These are phyloP conservation scores for Anthophora plumipes DNA, from an alignment of 2,888 invertebrate species.

Conservation along the genomic window DNA sequence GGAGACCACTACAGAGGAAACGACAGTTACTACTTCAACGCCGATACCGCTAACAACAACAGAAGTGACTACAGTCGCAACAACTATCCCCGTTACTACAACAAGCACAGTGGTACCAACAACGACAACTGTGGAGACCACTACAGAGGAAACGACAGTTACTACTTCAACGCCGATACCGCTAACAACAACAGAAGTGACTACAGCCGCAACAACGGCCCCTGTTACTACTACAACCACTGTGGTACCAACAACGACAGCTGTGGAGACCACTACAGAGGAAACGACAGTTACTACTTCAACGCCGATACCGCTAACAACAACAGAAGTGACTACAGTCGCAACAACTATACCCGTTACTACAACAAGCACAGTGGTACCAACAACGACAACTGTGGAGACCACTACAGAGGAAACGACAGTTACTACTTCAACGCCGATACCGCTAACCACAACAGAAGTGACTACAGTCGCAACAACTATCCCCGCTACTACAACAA, in stretches of 20 bases:
- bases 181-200: neutral
- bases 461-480: too few species aligned
- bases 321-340: too few species aligned
- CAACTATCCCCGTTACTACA: too few species aligned
- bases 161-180: neutral
- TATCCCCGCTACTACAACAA: too few species aligned
- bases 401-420: neutral
- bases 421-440: slow-evolving; percentile 43
- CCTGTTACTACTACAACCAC: neutral
- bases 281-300: neutral
- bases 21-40: too few species aligned
- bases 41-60: too few species aligned
- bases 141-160: neutral
- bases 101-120: too few species aligned
- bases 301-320: slow-evolving; percentile 51
- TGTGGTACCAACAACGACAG: neutral
- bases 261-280: neutral
- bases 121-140: neutral
- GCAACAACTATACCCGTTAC: too few species aligned
- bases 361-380: too few species aligned
- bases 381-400: too few species aligned
- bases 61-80: too few species aligned
- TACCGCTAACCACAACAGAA: slow-evolving; percentile 4
- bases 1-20: too few species aligned
- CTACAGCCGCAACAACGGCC: neutral